Evolutionary conservation across 1,140 invertebrate species (phyloP), one percentile per base, ranked within the genome.

Genomic region (Drosophila lowei): DNA sequence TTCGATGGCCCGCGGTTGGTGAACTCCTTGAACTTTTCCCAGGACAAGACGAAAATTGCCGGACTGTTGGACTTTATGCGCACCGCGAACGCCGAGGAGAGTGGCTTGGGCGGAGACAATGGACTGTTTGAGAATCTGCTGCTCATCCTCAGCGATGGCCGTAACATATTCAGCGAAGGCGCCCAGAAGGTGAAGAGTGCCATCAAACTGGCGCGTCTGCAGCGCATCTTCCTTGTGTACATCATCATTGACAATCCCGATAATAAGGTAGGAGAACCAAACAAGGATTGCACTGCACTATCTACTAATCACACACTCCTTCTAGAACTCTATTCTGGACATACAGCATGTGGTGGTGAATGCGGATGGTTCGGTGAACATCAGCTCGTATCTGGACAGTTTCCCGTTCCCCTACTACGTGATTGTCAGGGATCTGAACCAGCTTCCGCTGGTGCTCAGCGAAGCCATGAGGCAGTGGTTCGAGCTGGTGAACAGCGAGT

Each of bases 331-430:
- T 1, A 97, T 99, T 85, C 93, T 99, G 81, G 98, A 99, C 85
- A 97, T 99, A 70, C 93, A 95, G 73, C 93, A 95, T 77, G 95
- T 96, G 13, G 90, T 95, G 6, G 95, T 98, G 79, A 93, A 94
- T 89, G 92, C 93, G 70, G 92, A 94, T 66, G 92, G 96, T 92
- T 92, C 94, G 81, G 53, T 91, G 88, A 68, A 77, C 73, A 62
- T 94, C 43, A 90, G 92, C 30, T 92, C 91, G 2, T 99, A 99
- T 91, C 95, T 99, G 93, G 98, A 99, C 77, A 94, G 93, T 66
- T 99, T 99, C 92, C 99, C 99, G 6, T 99, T 99, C 90, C 98
- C 98, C n/a, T 99, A 98, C 93, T 99, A 99, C 91, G 94, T 99
- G 21, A 96, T 99, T 76, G 93, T 99, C 6, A 92, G 97, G 57